Evolutionary conservation across 1,140 invertebrate genomes (phyloP).

Genomic region (Semibalanus balanoides): DNA sequence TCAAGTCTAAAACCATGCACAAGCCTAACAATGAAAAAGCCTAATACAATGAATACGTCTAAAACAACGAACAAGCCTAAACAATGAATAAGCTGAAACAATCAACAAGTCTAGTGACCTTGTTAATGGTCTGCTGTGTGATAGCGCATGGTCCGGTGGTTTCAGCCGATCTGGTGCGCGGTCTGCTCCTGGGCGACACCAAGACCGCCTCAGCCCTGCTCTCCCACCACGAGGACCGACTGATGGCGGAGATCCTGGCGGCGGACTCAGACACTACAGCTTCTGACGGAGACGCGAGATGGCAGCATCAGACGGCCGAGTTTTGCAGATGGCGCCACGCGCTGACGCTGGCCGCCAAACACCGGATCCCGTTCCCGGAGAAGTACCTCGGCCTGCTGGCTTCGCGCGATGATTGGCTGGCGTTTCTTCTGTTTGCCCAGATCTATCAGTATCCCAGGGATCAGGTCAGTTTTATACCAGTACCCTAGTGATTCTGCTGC

Average conservation of each 20-base stretch:
- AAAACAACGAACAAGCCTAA: too few relatives aligned
- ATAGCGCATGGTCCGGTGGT: too few relatives aligned
- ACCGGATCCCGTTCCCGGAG: not conserved
- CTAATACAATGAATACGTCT: too few relatives aligned
- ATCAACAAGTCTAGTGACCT: too few relatives aligned
- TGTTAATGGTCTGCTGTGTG: too few relatives aligned
- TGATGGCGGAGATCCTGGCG: not conserved
- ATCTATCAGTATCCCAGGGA: not conserved
- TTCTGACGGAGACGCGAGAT: not conserved
- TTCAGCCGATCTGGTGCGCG: not conserved
- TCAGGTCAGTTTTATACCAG: not conserved
- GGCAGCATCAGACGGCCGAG: not conserved
- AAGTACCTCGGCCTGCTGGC: not conserved
- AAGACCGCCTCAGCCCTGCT: not conserved
- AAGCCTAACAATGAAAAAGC: too few relatives aligned
- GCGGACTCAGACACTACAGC: not conserved
- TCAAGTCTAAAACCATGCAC: too few relatives aligned
- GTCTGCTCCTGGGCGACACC: not conserved
- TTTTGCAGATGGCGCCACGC: not conserved
- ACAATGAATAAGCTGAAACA: too few relatives aligned
- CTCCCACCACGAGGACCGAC: not conserved
- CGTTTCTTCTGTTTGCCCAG: not conserved
- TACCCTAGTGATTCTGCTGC: too few relatives aligned
- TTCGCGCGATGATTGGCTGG: not conserved
- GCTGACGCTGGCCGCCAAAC: not conserved